phyloP scores from a whole-genome alignment of 2,113 vertebrate species.

The Agapornis roseicollis region DNA sequence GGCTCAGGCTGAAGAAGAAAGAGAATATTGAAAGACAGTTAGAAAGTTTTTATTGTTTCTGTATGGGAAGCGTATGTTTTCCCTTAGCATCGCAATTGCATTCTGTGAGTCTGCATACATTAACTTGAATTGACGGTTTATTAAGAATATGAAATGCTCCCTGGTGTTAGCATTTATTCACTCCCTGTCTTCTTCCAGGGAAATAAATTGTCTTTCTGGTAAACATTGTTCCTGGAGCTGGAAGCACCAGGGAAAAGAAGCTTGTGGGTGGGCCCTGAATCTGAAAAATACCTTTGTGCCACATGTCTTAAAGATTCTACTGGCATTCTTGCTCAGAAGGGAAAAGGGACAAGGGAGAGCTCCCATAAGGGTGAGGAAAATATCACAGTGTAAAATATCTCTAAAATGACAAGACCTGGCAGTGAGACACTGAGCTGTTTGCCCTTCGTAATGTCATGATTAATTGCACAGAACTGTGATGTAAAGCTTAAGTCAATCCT shows the following conservation, averaged over 20 bases:
- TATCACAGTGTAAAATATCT: neutral
- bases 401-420: neutral
- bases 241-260: neutral
- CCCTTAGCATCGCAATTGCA: neutral
- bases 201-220: neutral
- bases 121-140: neutral
- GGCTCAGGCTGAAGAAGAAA: neutral
- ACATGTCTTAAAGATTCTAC: neutral
- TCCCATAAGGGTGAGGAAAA: neutral
- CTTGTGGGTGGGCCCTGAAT: neutral
- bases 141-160: neutral
- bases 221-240: neutral
- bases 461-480: neutral
- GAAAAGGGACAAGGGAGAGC: neutral
- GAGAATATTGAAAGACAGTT: neutral
- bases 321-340: neutral
- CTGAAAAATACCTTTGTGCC: neutral
- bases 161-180: neutral
- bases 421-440: neutral
- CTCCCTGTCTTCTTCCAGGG: neutral
- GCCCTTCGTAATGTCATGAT: neutral
- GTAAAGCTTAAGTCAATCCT: neutral
- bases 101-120: neutral
- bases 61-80: conserved; percentile 2
- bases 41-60: neutral